phyloP scores from a whole-genome alignment of 2,888 invertebrate species.

The Macrosiphum euphorbiae region DNA sequence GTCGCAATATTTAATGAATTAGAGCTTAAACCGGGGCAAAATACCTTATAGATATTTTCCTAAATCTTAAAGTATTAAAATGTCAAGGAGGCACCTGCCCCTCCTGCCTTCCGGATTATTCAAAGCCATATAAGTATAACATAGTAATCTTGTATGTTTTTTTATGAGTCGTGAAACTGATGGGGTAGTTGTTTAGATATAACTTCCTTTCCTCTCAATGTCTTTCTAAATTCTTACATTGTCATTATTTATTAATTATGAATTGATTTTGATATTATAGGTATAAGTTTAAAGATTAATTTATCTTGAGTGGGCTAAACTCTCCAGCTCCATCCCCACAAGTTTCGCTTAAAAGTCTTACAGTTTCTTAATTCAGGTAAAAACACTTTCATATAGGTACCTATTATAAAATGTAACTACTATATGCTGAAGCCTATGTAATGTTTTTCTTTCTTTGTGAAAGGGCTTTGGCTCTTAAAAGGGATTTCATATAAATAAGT shows the following conservation, averaged over 20 bases:
- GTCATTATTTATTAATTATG: not conserved
- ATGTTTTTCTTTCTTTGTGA: too few species aligned
- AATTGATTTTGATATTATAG: not conserved
- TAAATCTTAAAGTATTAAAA: not conserved
- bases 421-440: too few species aligned
- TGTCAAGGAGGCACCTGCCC: not conserved
- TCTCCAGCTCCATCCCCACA: not conserved
- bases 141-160: not conserved
- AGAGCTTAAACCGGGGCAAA: not conserved
- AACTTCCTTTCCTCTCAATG: not conserved
- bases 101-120: not conserved
- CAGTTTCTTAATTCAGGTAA: not conserved
- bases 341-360: not conserved
- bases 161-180: not conserved
- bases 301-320: not conserved
- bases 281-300: not conserved
- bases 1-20: not conserved
- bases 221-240: not conserved
- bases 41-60: not conserved
- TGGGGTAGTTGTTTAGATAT: not conserved
- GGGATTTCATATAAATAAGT: too few species aligned
- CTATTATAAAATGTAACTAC: not conserved
- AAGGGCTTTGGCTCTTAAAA: too few species aligned
- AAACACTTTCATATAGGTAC: not conserved
- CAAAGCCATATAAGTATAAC: not conserved